Evolutionary conservation across 2,888 invertebrate species (phyloP).

Genomic region (Chrysodeixis includens): DNA sequence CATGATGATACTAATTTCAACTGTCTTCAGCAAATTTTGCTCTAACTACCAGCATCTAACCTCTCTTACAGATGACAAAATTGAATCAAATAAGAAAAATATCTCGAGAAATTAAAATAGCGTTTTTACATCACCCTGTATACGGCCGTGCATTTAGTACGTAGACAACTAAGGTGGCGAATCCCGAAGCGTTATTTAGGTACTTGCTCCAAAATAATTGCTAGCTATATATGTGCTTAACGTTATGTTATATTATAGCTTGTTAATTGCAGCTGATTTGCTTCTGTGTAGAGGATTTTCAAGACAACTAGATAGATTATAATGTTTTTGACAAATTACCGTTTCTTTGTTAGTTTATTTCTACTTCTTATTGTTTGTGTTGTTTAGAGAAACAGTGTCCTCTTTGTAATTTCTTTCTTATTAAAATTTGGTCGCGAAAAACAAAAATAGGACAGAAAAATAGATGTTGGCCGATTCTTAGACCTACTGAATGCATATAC

Average conservation of each 20-base stretch:
- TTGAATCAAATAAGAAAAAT: background rate
- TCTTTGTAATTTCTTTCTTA: too few relatives aligned
- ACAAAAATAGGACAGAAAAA: too few relatives aligned
- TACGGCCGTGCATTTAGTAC: constrained; percentile 30
- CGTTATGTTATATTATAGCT: background rate
- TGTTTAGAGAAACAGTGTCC: too few relatives aligned
- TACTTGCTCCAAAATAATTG: constrained; percentile 39
- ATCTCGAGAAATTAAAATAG: background rate
- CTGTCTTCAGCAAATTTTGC: too few relatives aligned
- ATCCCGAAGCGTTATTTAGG: constrained; percentile 51
- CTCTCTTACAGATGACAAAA: too few relatives aligned
- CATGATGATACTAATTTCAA: too few relatives aligned
- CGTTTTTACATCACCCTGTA: constrained; percentile 22
- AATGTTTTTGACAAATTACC: background rate
- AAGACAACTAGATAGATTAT: too few relatives aligned
- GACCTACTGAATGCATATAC: too few relatives aligned
- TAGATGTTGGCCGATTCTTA: too few relatives aligned
- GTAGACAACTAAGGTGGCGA: constrained; percentile 44
- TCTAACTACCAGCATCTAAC: background rate
- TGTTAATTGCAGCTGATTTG: constrained; percentile 1
- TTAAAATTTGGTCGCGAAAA: too few relatives aligned
- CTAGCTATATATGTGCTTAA: constrained; percentile 18
- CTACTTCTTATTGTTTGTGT: too few relatives aligned
- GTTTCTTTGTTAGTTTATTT: background rate
- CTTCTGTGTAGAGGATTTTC: background rate